phyloP scores from a whole-genome alignment of 2,113 vertebrate genomes.

The Octodon degus region DNA sequence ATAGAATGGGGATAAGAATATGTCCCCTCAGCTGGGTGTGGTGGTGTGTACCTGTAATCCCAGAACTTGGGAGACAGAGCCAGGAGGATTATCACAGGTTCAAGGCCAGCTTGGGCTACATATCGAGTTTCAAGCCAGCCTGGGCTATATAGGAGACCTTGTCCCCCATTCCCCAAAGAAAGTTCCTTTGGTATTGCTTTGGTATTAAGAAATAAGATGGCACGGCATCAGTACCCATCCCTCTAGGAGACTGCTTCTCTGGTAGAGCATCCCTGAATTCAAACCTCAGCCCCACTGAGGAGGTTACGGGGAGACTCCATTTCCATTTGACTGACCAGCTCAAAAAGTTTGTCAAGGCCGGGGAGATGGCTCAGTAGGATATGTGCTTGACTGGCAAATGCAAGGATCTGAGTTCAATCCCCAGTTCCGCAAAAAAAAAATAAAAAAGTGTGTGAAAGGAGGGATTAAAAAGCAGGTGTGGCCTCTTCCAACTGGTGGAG shows the following conservation, averaged over 20 bases:
- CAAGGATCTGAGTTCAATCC: too few relatives aligned
- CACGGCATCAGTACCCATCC: fast-evolving
- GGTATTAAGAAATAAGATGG: not conserved
- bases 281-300: not conserved
- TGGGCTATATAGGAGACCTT: not conserved
- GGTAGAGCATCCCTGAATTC: not conserved
- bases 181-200: not conserved
- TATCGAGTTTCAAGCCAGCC: not conserved
- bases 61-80: not conserved
- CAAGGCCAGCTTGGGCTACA: not conserved
- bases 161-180: not conserved
- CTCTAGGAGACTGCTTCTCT: not conserved
- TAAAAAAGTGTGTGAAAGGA: not conserved
- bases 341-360: not conserved
- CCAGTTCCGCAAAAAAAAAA: too few relatives aligned
- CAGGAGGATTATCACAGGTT: not conserved
- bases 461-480: not conserved
- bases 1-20: not conserved
- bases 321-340: not conserved
- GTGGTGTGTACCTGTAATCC: not conserved
- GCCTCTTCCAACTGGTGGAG: not conserved
- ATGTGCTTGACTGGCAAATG: too few relatives aligned
- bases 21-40: not conserved
- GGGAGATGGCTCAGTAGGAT: too few relatives aligned
- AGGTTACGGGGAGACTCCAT: not conserved